Evolutionary conservation across 2,797 vertebrate species (phyloP), one percentile per base, ranked within the genome.

Genomic region (Micrastur ruficollis): DNA sequence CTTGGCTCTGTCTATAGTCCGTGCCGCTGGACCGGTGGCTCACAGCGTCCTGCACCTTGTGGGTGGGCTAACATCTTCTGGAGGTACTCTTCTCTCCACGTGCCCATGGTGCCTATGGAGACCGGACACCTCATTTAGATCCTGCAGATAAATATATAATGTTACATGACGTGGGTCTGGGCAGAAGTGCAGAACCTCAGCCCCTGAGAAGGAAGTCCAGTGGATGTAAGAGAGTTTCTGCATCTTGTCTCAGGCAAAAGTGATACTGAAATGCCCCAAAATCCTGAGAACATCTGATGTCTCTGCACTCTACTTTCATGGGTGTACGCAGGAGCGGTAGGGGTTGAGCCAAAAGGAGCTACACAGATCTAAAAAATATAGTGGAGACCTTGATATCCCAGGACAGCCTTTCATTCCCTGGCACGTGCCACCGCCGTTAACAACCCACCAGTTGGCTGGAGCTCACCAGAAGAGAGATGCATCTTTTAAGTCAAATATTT

Each of bases 401-500:
- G 80, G 55, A 17, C 71, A 87, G 7, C 22, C 23, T n/a, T 17
- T 67, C 31, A 1, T 72, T 65, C 34, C 36, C 59, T 55, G 79
- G 38, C 34, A 19, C 11, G 47, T 81, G 40, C 52, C 40, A 6
- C 68, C 52, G 72, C 65, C 71, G 58, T 32, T 42, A 70, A 23
- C 47, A 29, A 5, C 67, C 27, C 27, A 32, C 12, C 29, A 8
- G 5, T 12, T 27, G 81, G 40, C 72, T 86, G 82, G 49, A 75
- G 80, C 94, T 89, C 70, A 20, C 49, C 79, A 22, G 23, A 34
- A 59, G 56, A 42, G 13, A 59, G 34, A 61, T 11, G 27, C 72
- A 44, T 68, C 82, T 84, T 86, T 58, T 61, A 91, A 95, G 73
- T 90, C 82, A 83, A 95, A 91, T 96, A 94, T 95, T 96, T 83